phyloP scores from a whole-genome alignment of 2,113 vertebrate genomes.

The Platichthys stellatus region DNA sequence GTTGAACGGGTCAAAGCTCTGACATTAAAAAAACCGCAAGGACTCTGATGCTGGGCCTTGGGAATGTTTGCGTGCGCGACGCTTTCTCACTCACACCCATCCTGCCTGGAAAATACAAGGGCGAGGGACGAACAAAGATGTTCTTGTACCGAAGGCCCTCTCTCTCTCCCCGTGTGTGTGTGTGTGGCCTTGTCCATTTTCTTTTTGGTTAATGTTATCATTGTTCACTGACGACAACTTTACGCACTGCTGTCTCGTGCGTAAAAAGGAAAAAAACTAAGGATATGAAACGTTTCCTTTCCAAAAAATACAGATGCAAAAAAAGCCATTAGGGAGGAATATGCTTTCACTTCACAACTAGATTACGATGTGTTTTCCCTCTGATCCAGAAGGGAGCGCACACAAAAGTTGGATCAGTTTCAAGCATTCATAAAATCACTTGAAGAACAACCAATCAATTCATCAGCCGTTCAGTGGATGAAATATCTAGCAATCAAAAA shows the following conservation, averaged over 20 bases:
- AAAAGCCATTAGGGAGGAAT: conserved; percentile 1
- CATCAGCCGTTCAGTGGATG: not conserved
- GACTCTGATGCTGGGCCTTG: conserved; percentile 28
- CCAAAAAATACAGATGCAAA: not conserved
- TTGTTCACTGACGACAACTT: conserved; percentile 24
- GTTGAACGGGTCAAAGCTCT: not conserved
- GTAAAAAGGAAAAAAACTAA: conserved; percentile 35
- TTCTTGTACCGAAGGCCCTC: conserved; percentile 55
- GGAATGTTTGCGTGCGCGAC: conserved; percentile 43
- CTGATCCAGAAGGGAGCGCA: conserved; percentile 1
- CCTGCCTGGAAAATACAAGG: conserved; percentile 69
- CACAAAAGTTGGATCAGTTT: conserved; percentile 11
- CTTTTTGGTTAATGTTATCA: conserved; percentile 7
- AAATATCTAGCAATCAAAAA: not conserved
- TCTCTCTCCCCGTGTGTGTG: conserved; percentile 28
- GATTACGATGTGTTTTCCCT: not conserved
- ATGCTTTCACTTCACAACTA: not conserved
- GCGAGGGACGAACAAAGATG: conserved; percentile 65
- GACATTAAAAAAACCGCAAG: conserved; percentile 27
- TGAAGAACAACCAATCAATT: not conserved
- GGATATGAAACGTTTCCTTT: not conserved
- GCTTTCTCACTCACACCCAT: conserved; percentile 62
- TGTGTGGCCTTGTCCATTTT: conserved; percentile 22
- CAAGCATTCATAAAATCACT: conserved; percentile 1
- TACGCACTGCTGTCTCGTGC: conserved; percentile 26